Percentiles rank a stretch among this genome's conserved stretches.
phyloP scores from a whole-genome alignment of 2,888 invertebrate genomes.

The Trissolcus brochymenae region DNA sequence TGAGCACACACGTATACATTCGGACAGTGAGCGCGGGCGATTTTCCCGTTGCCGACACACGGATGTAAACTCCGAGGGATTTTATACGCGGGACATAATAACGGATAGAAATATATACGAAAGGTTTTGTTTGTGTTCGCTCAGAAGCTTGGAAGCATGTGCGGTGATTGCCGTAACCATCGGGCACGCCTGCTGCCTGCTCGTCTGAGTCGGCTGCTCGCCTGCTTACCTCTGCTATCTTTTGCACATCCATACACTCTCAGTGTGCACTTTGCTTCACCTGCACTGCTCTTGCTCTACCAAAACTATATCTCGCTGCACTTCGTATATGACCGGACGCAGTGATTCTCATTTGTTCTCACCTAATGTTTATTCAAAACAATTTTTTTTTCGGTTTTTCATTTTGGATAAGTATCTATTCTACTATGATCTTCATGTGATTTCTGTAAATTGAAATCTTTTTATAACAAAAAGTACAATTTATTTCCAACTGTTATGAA shows the following conservation, averaged over 20 bases:
- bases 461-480: too few relatives aligned
- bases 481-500: too few relatives aligned
- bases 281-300: conserved; percentile 60
- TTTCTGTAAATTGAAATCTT: too few relatives aligned
- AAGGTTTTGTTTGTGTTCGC: conserved; percentile 68
- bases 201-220: conserved; percentile 43
- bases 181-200: conserved; percentile 69
- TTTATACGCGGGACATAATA: conserved; percentile 67
- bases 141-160: conserved; percentile 73
- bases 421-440: too few relatives aligned
- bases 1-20: conserved; percentile 15
- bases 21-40: conserved; percentile 22
- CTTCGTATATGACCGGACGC: conserved; percentile 35
- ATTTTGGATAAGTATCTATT: too few relatives aligned
- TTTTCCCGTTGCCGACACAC: conserved; percentile 47
- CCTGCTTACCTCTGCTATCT: conserved; percentile 62
- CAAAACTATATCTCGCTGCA: conserved; percentile 51
- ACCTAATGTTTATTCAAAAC: too few relatives aligned
- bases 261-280: conserved; percentile 65
- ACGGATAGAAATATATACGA: conserved; percentile 62
- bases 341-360: conserved; percentile 37
- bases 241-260: conserved; percentile 63
- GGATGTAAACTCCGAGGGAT: conserved; percentile 58
- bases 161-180: conserved; percentile 64
- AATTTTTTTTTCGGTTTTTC: not conserved